Base-by-base conservation (phyloP, 2,113 vertebrate genomes). In the Sylvia atricapilla region DNA sequence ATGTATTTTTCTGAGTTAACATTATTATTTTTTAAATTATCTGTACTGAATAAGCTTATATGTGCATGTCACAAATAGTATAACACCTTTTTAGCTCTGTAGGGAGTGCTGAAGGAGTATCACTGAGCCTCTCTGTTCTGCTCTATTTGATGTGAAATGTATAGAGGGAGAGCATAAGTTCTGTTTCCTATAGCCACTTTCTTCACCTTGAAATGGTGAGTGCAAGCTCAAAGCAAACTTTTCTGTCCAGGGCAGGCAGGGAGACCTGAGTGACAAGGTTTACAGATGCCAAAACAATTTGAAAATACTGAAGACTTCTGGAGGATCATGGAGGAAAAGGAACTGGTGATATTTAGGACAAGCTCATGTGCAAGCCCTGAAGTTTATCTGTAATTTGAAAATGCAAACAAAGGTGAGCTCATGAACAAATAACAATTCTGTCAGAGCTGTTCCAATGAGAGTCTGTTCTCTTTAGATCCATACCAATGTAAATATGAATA, bases 211-310 rank as follows among this genome's bases (percentile, higher is more conserved):
- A 64, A 50, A 6, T 13, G 24, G 7, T 69, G 31, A 66, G 28
- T 30, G 11, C 13, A 66, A 84, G 18, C 31, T 31, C 0, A 0
- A 44, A 55, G 55, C 43, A 3, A 9, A 55, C 21, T 6, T 63
- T 47, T 43, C 39, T 53, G 16, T 10, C 22, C 14, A 13, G 19
- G 6, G 10, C 24, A 50, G 23, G 33, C 25, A 72, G 35, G 28
- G 8, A 19, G 13, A 55, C 4, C 6, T 3, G 6, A 84, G 6
- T 17, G 41, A 13, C 59, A 64, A 10, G 6, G 16, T 64, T 33
- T 5, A 49, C 17, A 82, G 16, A 44, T n/a, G 23, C 14, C 4
- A 5, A 84, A 66, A 91, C 8, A 0, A 17, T 31, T 28, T 19
- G 27, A 89, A 94, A 75, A 30, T 5, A 63, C 5, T 27, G 67